These are phyloP conservation scores for Diaprepes abbreviatus DNA, from an alignment of 2,888 invertebrate genomes.

Conservation along the genomic window DNA sequence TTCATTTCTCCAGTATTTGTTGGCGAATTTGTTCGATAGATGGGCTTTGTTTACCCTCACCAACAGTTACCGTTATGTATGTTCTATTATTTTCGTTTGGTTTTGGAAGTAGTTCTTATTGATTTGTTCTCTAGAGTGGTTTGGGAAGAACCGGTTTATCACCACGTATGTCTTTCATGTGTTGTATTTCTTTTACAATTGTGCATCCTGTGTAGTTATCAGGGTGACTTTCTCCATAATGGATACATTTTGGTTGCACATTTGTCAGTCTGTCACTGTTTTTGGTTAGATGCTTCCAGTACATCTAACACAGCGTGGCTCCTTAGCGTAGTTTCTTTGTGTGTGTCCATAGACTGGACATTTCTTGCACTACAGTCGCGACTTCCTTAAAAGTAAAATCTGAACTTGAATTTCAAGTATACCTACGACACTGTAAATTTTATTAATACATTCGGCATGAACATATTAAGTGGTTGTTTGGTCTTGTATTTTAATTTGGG, in stretches of 20 bases:
- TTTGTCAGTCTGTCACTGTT: slow-evolving; percentile 25
- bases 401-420: too few relatives aligned
- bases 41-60: not conserved
- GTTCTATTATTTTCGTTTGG: not conserved
- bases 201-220: slow-evolving; percentile 51
- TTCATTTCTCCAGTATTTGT: not conserved
- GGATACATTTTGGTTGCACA: slow-evolving; percentile 41
- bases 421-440: too few relatives aligned
- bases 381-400: too few relatives aligned
- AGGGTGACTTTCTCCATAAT: slow-evolving; percentile 47
- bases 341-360: slow-evolving; percentile 1
- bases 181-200: slow-evolving; percentile 34
- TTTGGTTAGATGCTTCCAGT: not conserved
- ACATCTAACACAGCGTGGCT: slow-evolving; percentile 3
- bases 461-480: too few relatives aligned
- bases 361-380: slow-evolving; percentile 1
- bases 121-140: not conserved
- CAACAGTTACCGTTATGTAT: not conserved
- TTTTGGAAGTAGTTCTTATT: not conserved
- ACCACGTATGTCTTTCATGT: slow-evolving; percentile 16
- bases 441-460: too few relatives aligned
- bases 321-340: not conserved
- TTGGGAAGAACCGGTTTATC: not conserved
- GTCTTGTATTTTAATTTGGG: too few relatives aligned
- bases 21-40: not conserved